Evolutionary conservation across 2,797 vertebrate genomes (phyloP), one percentile per base, ranked within the genome.

Genomic region (Hippocampus kuda): DNA sequence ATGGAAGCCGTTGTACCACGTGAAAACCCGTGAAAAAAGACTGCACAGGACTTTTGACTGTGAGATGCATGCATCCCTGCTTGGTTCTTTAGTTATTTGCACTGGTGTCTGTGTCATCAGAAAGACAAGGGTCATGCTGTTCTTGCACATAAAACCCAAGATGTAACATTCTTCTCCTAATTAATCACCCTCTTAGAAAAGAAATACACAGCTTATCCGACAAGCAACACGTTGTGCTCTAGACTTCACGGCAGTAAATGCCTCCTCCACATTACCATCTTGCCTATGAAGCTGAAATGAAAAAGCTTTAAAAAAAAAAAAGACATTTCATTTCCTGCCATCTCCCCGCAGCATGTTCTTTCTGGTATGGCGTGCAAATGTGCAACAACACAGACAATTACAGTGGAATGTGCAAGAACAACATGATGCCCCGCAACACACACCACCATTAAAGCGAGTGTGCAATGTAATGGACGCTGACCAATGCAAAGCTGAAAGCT

Each of bases 161-260:
- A 83, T 70, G 77, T 75, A 80, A 87, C 26, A 68, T 49, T 66
- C 78, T 70, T 60, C 65, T 79, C 65, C 77, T 79, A 72, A 81
- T 75, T 80, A 77, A 84, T 81, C 79, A 80, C 68, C 70, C 70
- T 65, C 81, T 81, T 67, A 75, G 75, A 69, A 66, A 77, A 75
- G 38, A 71, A 73, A 61, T 34, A 68, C 76, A 84, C 84, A 89
- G 84, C 70, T 81, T 69, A 83, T 79, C 41, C 70, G 68, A 69
- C 72, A 68, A 49, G 42, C 7, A 20, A 18, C 26, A 27, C 8
- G 6, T n/a, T 12, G 41, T 44, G 22, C n/a, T 49, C 24, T 2
- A 13, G 42, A 48, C n/a, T 24, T 70, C 9, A 56, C 11, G 3
- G 16, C 16, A 26, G 10, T 16, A 20, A 61, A 34, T 20, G 57